phyloP scores from a whole-genome alignment of 2,888 invertebrate species.

The Drosophila setosimentum region DNA sequence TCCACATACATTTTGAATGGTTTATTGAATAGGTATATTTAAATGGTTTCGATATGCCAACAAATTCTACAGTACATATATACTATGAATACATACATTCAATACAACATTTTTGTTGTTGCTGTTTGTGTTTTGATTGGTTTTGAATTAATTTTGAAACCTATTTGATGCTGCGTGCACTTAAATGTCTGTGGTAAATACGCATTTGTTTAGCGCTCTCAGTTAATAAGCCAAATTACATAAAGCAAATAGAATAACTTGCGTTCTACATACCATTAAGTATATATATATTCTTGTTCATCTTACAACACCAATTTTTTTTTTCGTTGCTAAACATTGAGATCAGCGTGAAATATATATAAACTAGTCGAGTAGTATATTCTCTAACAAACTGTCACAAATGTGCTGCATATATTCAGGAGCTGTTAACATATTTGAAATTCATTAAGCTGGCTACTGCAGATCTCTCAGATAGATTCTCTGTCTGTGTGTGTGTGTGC shows the following conservation, averaged over 20 bases:
- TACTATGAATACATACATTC: slow-evolving; percentile 27
- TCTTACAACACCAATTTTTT: not conserved
- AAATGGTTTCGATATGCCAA: slow-evolving; percentile 1
- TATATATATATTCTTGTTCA: not conserved
- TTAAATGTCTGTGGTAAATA: not conserved
- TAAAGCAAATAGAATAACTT: not conserved
- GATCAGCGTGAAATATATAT: slow-evolving; percentile 2
- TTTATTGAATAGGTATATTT: slow-evolving; percentile 19
- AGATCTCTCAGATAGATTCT: slow-evolving; percentile 8
- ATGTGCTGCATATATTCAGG: slow-evolving; percentile 32
- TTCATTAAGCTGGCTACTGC: slow-evolving; percentile 3
- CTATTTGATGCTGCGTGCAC: slow-evolving; percentile 39
- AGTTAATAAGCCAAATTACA: slow-evolving; percentile 16
- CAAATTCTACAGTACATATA: slow-evolving; percentile 22
- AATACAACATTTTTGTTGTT: slow-evolving; percentile 14
- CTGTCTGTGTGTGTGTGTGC: slow-evolving; percentile 12
- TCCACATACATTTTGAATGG: slow-evolving; percentile 5
- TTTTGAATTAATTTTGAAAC: slow-evolving; percentile 47
- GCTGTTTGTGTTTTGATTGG: not conserved
- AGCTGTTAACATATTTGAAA: not conserved
- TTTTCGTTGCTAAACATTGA: not conserved
- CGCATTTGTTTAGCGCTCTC: slow-evolving; percentile 3
- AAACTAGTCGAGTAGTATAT: not conserved
- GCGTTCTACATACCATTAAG: slow-evolving; percentile 5
- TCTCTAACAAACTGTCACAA: not conserved